Conservation (phyloP, 2,113 vertebrate genomes). For the Campylorhamphus procurvoides region DNA sequence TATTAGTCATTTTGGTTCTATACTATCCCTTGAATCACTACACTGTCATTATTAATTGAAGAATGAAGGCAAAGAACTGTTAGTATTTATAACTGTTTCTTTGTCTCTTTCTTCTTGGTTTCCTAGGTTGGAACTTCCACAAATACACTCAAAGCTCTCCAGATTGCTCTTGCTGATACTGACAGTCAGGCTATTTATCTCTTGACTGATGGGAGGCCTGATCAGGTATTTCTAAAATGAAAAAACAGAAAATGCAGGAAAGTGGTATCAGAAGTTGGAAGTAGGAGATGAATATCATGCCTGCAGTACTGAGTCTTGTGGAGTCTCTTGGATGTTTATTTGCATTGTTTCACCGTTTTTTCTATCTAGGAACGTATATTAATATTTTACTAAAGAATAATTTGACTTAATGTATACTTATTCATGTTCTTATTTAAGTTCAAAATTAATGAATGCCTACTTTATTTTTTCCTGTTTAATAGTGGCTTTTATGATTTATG, state of each 20-base stretch:
- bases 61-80: neutral
- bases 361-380: neutral
- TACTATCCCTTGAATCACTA: neutral
- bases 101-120: neutral
- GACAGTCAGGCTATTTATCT: conserved; percentile 80
- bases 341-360: neutral
- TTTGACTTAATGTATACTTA: neutral
- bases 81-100: neutral
- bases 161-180: conserved; percentile 77
- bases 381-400: neutral
- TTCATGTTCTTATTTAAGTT: neutral
- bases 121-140: conserved; percentile 80
- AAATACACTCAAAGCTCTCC: conserved; percentile 78
- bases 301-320: neutral
- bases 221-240: conserved; percentile 76
- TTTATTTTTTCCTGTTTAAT: neutral
- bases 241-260: neutral
- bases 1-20: neutral
- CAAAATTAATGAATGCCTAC: neutral
- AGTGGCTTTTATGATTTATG: neutral
- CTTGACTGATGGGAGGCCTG: conserved; percentile 82
- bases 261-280: neutral
- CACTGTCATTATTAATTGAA: neutral
- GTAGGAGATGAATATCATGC: neutral
- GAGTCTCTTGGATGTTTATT: neutral